Conservation (phyloP, 2,888 invertebrate species). For the Thera obeliscata region DNA sequence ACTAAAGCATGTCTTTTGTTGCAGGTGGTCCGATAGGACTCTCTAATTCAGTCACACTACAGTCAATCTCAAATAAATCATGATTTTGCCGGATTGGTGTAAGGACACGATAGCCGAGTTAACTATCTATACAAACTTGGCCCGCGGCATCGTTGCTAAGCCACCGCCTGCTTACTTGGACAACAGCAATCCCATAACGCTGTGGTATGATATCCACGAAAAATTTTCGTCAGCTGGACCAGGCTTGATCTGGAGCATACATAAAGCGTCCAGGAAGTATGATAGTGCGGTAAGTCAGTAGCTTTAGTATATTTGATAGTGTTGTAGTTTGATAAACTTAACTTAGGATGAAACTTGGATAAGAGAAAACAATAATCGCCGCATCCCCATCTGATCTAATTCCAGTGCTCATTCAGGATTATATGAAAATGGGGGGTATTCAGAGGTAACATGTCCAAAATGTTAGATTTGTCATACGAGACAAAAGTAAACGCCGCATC, state of each 20-base stretch:
- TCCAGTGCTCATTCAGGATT: too few relatives aligned
- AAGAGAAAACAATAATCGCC: too few relatives aligned
- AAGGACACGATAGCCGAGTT: conserved; percentile 26
- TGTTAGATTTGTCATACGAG: too few relatives aligned
- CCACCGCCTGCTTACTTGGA: conserved; percentile 52
- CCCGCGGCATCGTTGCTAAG: conserved; percentile 23
- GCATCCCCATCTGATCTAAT: too few relatives aligned
- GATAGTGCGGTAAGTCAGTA: conserved; percentile 91
- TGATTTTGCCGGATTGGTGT: conserved; percentile 14
- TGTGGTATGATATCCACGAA: conserved; percentile 94
- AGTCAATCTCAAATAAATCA: neutral
- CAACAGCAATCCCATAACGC: conserved; percentile 93
- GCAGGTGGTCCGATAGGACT: conserved; percentile 4
- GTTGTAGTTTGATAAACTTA: too few relatives aligned
- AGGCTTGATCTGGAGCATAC: conserved; percentile 95
- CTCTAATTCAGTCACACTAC: neutral
- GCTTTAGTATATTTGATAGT: too few relatives aligned
- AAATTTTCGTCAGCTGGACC: conserved; percentile 93
- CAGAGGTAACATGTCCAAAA: too few relatives aligned
- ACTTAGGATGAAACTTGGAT: too few relatives aligned
- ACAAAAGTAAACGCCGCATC: too few relatives aligned
- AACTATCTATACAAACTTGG: conserved; percentile 13
- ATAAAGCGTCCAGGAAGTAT: conserved; percentile 93
- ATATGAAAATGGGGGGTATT: too few relatives aligned
- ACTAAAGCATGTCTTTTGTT: conserved; percentile 6